Conservation (phyloP, 2,113 vertebrate species). For the Pseudopipra pipra region DNA sequence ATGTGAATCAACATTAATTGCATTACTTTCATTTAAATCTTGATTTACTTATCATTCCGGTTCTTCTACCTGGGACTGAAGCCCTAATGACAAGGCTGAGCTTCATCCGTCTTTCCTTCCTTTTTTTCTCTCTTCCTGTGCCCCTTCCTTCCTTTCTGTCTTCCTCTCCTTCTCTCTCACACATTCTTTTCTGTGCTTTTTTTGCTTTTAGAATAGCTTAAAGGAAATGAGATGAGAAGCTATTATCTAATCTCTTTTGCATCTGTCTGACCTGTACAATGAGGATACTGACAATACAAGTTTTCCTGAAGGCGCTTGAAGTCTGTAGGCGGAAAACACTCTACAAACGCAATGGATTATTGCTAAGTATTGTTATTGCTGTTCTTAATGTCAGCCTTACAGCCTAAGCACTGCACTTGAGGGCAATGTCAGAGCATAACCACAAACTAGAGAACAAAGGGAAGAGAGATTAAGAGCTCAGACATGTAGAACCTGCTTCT, state of each 20-base stretch:
- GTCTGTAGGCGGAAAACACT: not conserved
- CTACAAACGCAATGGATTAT: not conserved
- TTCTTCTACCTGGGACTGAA: not conserved
- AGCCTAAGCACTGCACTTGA: not conserved
- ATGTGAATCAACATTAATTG: not conserved
- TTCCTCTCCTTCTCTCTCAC: too few species aligned
- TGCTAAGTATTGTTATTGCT: not conserved
- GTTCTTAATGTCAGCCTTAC: not conserved
- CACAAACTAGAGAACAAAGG: not conserved
- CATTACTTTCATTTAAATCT: not conserved
- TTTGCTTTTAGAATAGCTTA: not conserved
- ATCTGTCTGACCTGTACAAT: not conserved
- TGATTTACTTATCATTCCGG: not conserved
- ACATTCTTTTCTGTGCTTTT: not conserved
- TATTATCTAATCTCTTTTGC: not conserved
- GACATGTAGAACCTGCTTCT: not conserved
- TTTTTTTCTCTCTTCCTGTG: not conserved
- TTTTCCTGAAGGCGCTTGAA: slow-evolving; percentile 7
- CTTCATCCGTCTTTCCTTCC: not conserved
- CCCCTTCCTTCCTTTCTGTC: too few species aligned
- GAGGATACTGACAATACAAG: not conserved
- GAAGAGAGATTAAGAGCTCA: not conserved
- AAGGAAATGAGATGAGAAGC: not conserved
- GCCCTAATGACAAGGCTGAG: not conserved
- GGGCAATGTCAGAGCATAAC: not conserved